Evolutionary conservation across 2,797 vertebrate species (phyloP).

Genomic region (Eurystomus glaucurus): DNA sequence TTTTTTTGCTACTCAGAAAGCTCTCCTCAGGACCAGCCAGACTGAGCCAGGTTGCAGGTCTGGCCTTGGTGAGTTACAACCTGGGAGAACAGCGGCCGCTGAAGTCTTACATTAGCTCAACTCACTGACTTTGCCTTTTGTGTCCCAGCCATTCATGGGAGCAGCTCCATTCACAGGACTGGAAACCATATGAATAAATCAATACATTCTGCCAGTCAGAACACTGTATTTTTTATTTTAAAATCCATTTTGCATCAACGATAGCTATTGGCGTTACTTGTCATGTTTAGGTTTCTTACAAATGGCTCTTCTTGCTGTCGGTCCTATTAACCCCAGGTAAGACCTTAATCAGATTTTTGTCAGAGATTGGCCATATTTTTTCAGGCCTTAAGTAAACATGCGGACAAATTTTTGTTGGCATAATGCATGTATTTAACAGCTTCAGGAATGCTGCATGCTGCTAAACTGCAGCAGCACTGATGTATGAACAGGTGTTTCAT

Average conservation of each 20-base stretch:
- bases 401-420: conserved; percentile 66
- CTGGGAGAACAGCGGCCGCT: background rate
- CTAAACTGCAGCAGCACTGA: conserved; percentile 36
- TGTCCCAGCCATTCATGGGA: background rate
- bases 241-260: background rate
- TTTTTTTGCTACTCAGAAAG: background rate
- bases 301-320: conserved; percentile 55
- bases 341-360: conserved; percentile 62
- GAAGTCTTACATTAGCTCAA: background rate
- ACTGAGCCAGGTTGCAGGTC: background rate
- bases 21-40: background rate
- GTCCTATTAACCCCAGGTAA: conserved; percentile 37
- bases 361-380: conserved; percentile 64
- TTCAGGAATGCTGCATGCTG: conserved; percentile 57
- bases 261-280: background rate
- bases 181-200: background rate
- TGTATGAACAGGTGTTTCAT: conserved; percentile 79
- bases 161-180: background rate
- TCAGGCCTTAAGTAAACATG: conserved; percentile 74
- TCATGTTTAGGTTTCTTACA: conserved; percentile 23
- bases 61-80: background rate
- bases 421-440: conserved; percentile 58
- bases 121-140: background rate
- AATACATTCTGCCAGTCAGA: background rate
- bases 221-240: background rate